A percentile compares a stretch with the other conserved stretches of the same genome.
phyloP scores from a whole-genome alignment of 2,113 vertebrate genomes.

The Thamnaconus septentrionalis region DNA sequence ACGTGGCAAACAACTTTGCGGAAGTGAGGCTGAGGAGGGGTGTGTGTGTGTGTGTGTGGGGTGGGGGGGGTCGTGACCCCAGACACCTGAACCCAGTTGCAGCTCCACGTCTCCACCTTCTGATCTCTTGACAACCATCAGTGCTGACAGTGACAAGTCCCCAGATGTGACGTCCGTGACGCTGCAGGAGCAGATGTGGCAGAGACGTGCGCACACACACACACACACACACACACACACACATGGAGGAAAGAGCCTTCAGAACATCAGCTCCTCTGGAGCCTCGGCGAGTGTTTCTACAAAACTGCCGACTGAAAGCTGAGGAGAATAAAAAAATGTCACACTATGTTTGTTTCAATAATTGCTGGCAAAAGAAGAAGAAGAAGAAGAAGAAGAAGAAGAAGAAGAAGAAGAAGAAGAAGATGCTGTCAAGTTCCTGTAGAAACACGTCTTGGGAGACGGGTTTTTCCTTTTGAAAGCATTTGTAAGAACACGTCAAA shows the following conservation, averaged over 20 bases:
- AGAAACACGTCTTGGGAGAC: conserved; percentile 32
- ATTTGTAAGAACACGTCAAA: no score
- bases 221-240: conserved; percentile 13
- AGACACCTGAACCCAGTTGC: conserved; percentile 53
- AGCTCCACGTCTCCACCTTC: conserved; percentile 16
- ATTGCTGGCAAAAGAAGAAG: conserved; percentile 47
- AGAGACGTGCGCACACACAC: conserved; percentile 18
- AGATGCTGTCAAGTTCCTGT: conserved; percentile 60
- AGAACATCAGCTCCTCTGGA: conserved; percentile 21
- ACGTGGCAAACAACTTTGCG: no score
- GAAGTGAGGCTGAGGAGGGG: no score
- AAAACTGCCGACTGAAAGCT: conserved; percentile 17
- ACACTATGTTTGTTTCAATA: neutral
- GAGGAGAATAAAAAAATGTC: neutral
- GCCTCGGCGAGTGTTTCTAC: conserved; percentile 21
- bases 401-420: conserved; percentile 66
- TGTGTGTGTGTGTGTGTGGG: no score
- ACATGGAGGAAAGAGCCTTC: conserved; percentile 8
- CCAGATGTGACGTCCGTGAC: conserved; percentile 31
- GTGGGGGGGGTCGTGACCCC: conserved; percentile 6
- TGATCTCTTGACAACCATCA: conserved; percentile 46
- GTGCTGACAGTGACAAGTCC: conserved; percentile 13
- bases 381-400: conserved; percentile 65
- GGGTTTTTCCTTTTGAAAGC: no score
- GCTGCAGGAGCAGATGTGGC: conserved; percentile 46